Conservation (phyloP, 1,140 invertebrate genomes). For the Diachasmimorpha longicaudata region DNA sequence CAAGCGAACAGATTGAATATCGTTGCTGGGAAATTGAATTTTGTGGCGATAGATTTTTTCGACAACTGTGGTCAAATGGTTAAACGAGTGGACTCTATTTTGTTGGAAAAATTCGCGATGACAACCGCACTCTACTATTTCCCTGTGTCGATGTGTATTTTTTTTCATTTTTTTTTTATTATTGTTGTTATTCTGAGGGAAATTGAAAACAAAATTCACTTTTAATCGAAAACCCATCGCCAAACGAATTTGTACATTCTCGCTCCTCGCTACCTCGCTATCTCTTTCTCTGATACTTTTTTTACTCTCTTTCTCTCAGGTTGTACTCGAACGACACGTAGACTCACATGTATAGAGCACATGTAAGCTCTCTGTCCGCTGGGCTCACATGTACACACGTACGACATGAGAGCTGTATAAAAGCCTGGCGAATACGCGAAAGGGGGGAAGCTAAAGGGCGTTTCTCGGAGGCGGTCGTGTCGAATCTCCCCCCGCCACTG, state of each 20-base stretch:
- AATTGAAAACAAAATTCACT: slow-evolving; percentile 6
- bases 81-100: background rate
- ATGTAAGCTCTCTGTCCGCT: background rate
- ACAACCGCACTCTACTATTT: slow-evolving; percentile 1
- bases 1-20: background rate
- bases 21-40: background rate
- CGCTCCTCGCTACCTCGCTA: background rate
- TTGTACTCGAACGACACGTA: background rate
- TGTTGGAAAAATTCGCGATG: background rate
- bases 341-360: background rate
- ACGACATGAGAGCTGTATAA: background rate
- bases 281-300: background rate
- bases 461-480: slow-evolving; percentile 61
- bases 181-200: background rate
- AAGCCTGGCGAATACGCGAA: background rate
- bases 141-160: background rate
- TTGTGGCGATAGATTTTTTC: slow-evolving; percentile 3
- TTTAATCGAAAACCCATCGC: background rate
- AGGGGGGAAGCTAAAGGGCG: slow-evolving; percentile 51
- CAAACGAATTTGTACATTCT: background rate
- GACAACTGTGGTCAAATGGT: background rate
- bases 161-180: background rate
- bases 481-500: slow-evolving; percentile 44
- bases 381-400: background rate
- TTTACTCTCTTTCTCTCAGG: background rate